Evolutionary conservation across 2,113 vertebrate species (phyloP).

Genomic region (Carollia perspicillata): DNA sequence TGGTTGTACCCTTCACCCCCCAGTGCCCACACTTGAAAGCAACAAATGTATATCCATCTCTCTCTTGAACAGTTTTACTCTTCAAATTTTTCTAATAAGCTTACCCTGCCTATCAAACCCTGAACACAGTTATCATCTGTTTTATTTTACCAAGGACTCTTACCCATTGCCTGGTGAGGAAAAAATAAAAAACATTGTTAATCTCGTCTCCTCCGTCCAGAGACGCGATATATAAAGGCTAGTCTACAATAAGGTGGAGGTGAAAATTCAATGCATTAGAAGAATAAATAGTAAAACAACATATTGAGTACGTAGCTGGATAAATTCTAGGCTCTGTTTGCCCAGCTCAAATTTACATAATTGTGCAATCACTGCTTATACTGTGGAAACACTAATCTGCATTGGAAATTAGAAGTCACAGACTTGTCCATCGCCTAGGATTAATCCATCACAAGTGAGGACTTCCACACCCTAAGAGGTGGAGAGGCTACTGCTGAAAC

Average conservation of each 20-base stretch:
- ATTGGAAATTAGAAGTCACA: not conserved
- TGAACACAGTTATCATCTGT: not conserved
- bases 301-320: not conserved
- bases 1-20: not conserved
- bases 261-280: not conserved
- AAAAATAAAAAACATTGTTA: not conserved
- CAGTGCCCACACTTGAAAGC: not conserved
- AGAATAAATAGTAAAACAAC: not conserved
- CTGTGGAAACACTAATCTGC: not conserved
- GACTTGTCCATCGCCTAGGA: not conserved
- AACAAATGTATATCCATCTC: not conserved
- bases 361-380: not conserved
- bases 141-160: not conserved
- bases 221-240: not conserved
- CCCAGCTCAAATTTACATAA: not conserved
- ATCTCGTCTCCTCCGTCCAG: not conserved
- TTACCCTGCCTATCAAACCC: not conserved
- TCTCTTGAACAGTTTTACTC: not conserved
- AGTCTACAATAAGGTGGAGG: not conserved
- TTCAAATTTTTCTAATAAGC: not conserved
- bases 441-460: not conserved
- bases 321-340: not conserved
- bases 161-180: not conserved
- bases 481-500: not conserved
- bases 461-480: not conserved